Conservation (phyloP, 92 coral and sea anemone species). For the Porites cylindrica region DNA sequence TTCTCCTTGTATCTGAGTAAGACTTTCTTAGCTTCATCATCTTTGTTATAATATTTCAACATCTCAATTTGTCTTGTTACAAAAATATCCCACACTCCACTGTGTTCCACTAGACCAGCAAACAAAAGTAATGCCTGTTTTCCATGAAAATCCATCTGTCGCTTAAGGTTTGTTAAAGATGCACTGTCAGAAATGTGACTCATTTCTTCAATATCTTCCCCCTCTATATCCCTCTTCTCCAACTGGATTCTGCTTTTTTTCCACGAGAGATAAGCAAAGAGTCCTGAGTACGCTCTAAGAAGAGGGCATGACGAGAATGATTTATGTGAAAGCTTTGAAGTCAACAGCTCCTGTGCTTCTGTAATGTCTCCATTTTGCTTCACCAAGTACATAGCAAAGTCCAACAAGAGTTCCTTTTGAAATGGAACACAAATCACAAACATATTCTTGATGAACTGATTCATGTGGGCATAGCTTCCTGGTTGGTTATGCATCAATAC, state of each 20-base stretch:
- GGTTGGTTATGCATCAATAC: slow-evolving; percentile 58
- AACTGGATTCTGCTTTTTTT: slow-evolving; percentile 53
- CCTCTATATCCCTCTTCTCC: slow-evolving; percentile 21
- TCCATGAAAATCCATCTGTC: slow-evolving; percentile 73
- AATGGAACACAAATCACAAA: slow-evolving; percentile 74
- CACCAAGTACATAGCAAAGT: slow-evolving; percentile 83
- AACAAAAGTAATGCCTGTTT: slow-evolving; percentile 76
- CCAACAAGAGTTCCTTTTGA: slow-evolving; percentile 78
- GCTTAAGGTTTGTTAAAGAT: neutral
- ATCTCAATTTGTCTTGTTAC: slow-evolving; percentile 76
- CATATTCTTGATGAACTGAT: slow-evolving; percentile 73
- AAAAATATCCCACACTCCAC: slow-evolving; percentile 94
- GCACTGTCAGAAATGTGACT: neutral
- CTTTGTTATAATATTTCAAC: slow-evolving; percentile 55
- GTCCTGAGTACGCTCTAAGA: slow-evolving; percentile 78
- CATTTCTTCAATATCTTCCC: neutral
- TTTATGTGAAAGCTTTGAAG: slow-evolving; percentile 59
- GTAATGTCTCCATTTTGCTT: slow-evolving; percentile 68
- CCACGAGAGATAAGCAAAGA: slow-evolving; percentile 82
- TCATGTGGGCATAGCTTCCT: slow-evolving; percentile 62
- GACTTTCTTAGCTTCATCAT: slow-evolving; percentile 60
- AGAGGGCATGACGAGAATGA: slow-evolving; percentile 62
- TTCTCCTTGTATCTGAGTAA: slow-evolving; percentile 77
- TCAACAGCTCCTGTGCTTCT: slow-evolving; percentile 86
- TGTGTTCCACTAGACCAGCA: slow-evolving; percentile 59